phyloP scores from a whole-genome alignment of 2,797 vertebrate species.

The Pangasius mekongensis region DNA sequence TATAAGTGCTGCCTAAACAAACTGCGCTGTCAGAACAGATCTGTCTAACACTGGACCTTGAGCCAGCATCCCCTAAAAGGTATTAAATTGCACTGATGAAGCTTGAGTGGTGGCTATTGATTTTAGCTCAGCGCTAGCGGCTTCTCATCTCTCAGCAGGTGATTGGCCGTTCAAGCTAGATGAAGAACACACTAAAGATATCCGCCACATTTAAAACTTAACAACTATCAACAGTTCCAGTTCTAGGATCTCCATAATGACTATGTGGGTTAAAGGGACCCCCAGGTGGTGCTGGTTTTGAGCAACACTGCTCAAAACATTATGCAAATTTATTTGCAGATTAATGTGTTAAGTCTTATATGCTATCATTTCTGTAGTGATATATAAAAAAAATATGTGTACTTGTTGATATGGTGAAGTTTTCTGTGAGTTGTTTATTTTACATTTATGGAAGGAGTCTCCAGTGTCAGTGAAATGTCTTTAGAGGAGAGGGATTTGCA shows the following conservation, averaged over 20 bases:
- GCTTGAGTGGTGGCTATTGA: conserved; percentile 57
- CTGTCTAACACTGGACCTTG: conserved; percentile 56
- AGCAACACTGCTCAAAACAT: background rate
- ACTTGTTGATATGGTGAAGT: background rate
- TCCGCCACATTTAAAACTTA: background rate
- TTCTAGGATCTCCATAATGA: background rate
- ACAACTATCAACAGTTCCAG: background rate
- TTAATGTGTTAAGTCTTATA: background rate
- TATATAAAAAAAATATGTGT: background rate
- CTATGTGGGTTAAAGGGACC: background rate
- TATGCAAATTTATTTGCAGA: background rate
- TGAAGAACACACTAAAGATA: conserved; percentile 29
- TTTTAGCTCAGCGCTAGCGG: conserved; percentile 42
- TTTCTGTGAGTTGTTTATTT: background rate
- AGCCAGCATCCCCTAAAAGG: conserved; percentile 52
- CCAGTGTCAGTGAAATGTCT: background rate
- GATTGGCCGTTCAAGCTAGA: conserved; percentile 29
- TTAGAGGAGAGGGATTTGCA: background rate
- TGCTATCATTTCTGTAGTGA: background rate
- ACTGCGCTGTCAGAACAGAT: conserved; percentile 56
- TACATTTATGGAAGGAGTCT: background rate
- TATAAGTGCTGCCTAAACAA: conserved; percentile 37
- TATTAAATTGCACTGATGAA: conserved; percentile 62
- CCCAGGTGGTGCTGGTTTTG: background rate
- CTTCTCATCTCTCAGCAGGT: conserved; percentile 41